A percentile compares a stretch with the other conserved stretches of the same genome.
Conservation (phyloP, 1,140 invertebrate genomes). For the Solenopsis fugax region DNA sequence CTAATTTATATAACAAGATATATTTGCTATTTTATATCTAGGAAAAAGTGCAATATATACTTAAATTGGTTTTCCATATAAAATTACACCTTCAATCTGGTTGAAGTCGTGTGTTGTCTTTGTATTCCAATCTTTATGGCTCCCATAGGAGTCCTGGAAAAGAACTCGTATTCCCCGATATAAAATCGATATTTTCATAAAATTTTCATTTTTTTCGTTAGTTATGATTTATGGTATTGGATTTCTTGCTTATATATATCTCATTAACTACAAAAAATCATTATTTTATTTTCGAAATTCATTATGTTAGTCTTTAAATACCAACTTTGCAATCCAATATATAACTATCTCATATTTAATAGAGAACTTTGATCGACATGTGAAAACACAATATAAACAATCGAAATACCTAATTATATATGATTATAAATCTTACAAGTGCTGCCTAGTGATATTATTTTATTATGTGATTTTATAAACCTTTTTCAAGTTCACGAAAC, state of each 20-base stretch:
- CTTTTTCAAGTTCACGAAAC: no score
- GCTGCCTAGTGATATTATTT: no score
- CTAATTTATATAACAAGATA: neutral
- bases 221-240: conserved; percentile 5
- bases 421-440: no score
- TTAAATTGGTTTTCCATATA: conserved; percentile 6
- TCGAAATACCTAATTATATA: no score
- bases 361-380: no score
- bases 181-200: conserved; percentile 44
- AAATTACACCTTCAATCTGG: conserved; percentile 15
- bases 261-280: neutral
- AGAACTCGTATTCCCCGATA: conserved; percentile 11
- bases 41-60: neutral
- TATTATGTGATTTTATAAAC: no score
- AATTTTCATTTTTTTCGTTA: conserved; percentile 40
- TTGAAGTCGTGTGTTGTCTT: conserved; percentile 1
- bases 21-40: conserved; percentile 7
- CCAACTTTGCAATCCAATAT: neutral
- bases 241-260: conserved; percentile 6
- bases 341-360: no score
- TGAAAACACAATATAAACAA: no score
- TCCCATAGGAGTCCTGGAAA: neutral
- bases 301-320: neutral
- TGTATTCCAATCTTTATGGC: conserved; percentile 31
- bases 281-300: neutral